Evolutionary conservation across 2,797 vertebrate genomes (phyloP).

Genomic region (Tympanoctomys barrerae): DNA sequence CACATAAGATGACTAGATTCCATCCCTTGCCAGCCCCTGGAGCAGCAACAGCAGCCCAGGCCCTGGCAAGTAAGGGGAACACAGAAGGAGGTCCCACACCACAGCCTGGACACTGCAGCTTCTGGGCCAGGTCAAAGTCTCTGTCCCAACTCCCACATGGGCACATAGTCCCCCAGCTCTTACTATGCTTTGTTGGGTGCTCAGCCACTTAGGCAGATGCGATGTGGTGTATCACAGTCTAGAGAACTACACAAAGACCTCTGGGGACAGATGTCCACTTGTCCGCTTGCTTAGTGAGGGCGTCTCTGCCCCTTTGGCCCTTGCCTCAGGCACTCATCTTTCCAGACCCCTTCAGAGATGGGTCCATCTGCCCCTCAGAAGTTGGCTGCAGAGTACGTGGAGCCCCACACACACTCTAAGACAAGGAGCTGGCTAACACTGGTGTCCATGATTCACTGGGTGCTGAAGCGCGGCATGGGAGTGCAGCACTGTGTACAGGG

Average conservation of each 20-base stretch:
- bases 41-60: not conserved
- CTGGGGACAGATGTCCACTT: not conserved
- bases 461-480: not conserved
- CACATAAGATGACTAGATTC: not conserved
- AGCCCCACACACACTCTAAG: not conserved
- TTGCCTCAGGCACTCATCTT: not conserved
- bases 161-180: not conserved
- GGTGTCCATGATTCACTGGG: not conserved
- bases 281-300: not conserved
- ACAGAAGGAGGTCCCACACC: not conserved
- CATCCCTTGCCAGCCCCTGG: not conserved
- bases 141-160: not conserved
- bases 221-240: not conserved
- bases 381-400: not conserved
- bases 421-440: not conserved
- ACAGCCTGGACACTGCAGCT: not conserved
- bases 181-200: too few relatives aligned
- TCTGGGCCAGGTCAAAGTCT: not conserved
- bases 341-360: not conserved
- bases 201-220: not conserved
- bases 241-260: not conserved
- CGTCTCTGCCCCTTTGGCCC: not conserved
- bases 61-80: too few relatives aligned
- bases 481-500: rapidly evolving
- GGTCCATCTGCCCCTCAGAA: too few relatives aligned